Evolutionary conservation across 1,140 invertebrate species (phyloP).

Genomic region (Dinoponera quadriceps): DNA sequence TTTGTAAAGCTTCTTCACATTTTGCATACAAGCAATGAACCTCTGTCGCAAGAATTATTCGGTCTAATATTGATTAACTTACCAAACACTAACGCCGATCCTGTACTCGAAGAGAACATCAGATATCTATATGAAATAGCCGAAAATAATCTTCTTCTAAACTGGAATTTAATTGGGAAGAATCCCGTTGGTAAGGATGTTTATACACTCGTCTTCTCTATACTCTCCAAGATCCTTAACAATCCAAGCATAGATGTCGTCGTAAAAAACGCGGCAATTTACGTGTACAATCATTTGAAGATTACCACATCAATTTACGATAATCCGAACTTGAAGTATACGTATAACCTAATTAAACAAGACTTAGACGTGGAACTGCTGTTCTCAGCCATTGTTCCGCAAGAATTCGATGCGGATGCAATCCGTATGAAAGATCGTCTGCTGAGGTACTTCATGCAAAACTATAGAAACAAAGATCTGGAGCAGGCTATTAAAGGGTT

Average conservation of each 20-base stretch:
- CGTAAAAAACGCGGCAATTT: constrained; percentile 31
- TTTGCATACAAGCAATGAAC: not conserved
- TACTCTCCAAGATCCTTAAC: constrained; percentile 30
- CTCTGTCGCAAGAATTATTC: constrained; percentile 59
- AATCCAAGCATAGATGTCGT: not conserved
- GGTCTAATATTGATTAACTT: constrained; percentile 65
- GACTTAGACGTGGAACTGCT: constrained; percentile 44
- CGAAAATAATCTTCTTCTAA: constrained; percentile 17
- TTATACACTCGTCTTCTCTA: constrained; percentile 35
- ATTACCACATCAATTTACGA: not conserved
- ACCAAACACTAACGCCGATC: constrained; percentile 55
- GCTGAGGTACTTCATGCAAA: constrained; percentile 27
- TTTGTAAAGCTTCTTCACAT: constrained; percentile 39
- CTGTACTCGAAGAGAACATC: constrained; percentile 63
- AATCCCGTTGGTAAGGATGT: not conserved
- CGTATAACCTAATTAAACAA: constrained; percentile 12
- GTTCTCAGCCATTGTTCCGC: constrained; percentile 43
- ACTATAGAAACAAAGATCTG: constrained; percentile 20
- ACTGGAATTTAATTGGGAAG: constrained; percentile 35
- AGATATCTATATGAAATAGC: constrained; percentile 54
- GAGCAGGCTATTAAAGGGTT: constrained; percentile 38
- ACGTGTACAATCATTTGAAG: constrained; percentile 60
- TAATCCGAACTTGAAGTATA: constrained; percentile 30
- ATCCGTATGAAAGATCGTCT: constrained; percentile 45
- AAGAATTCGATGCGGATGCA: constrained; percentile 36